These are phyloP conservation scores for Priocnemis perturbator DNA, from an alignment of 2,888 invertebrate species.

Conservation along the genomic window DNA sequence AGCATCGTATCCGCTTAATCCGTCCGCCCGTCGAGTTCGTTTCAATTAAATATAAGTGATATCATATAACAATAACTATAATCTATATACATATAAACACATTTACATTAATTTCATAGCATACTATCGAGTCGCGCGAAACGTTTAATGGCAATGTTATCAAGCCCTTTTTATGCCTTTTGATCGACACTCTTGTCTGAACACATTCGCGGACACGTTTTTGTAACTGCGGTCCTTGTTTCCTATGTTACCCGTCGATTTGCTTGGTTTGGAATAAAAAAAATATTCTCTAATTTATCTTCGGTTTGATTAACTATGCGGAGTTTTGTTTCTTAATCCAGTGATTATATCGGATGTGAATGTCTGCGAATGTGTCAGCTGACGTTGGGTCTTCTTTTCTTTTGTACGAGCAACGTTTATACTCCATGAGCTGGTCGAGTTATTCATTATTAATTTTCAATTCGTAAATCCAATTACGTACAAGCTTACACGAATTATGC, in stretches of 20 bases:
- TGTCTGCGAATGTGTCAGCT: no score
- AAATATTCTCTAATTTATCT: slow-evolving; percentile 1
- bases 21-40: slow-evolving; percentile 19
- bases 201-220: no score
- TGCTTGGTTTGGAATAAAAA: neutral
- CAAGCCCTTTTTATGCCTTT: neutral
- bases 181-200: neutral
- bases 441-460: no score
- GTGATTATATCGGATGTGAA: no score
- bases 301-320: neutral
- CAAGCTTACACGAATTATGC: no score
- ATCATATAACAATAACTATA: slow-evolving; percentile 67
- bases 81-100: slow-evolving; percentile 74
- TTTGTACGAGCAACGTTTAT: no score
- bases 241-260: neutral
- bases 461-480: no score
- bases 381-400: no score
- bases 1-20: slow-evolving; percentile 21
- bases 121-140: slow-evolving; percentile 40
- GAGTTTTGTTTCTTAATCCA: neutral
- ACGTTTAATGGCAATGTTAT: slow-evolving; percentile 29
- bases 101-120: slow-evolving; percentile 68
- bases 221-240: neutral
- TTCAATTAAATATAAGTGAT: slow-evolving; percentile 54
- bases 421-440: no score